These are phyloP conservation scores for Vanessa atalanta DNA, from an alignment of 1,140 invertebrate genomes.

Conservation along the genomic window DNA sequence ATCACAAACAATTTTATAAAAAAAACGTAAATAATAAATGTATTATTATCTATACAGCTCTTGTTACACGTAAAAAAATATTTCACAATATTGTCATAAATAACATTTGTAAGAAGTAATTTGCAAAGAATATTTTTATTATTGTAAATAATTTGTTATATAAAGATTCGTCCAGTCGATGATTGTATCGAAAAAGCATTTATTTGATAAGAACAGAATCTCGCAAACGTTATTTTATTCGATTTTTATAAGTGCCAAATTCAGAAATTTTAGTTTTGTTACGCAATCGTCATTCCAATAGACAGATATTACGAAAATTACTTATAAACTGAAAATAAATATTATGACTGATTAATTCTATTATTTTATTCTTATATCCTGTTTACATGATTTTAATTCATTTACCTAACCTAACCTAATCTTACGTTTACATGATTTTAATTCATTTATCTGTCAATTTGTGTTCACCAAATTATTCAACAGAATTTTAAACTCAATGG, in stretches of 20 bases:
- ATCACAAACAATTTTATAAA: conserved; percentile 36
- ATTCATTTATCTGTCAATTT: too few relatives aligned
- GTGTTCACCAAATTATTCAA: background rate
- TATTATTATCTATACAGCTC: background rate
- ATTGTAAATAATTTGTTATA: conserved; percentile 72
- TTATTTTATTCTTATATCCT: conserved; percentile 44
- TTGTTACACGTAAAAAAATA: background rate
- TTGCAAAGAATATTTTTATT: conserved; percentile 45
- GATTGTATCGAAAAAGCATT: conserved; percentile 59
- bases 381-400: too few relatives aligned
- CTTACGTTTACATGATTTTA: too few relatives aligned
- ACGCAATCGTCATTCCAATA: conserved; percentile 72
- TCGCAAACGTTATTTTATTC: conserved; percentile 57
- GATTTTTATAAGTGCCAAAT: conserved; percentile 68
- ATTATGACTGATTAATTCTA: conserved; percentile 70
- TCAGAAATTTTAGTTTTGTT: conserved; percentile 54
- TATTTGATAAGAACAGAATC: conserved; percentile 69
- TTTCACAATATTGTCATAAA: background rate
- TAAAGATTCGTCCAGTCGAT: conserved; percentile 66
- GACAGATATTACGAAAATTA: conserved; percentile 58
- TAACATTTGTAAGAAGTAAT: background rate
- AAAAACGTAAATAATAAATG: background rate
- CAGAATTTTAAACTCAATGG: too few relatives aligned
- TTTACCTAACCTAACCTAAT: too few relatives aligned
- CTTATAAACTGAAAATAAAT: conserved; percentile 56